These are phyloP conservation scores for Liparis tanakae DNA, from an alignment of 2,797 vertebrate genomes.

Conservation along the genomic window DNA sequence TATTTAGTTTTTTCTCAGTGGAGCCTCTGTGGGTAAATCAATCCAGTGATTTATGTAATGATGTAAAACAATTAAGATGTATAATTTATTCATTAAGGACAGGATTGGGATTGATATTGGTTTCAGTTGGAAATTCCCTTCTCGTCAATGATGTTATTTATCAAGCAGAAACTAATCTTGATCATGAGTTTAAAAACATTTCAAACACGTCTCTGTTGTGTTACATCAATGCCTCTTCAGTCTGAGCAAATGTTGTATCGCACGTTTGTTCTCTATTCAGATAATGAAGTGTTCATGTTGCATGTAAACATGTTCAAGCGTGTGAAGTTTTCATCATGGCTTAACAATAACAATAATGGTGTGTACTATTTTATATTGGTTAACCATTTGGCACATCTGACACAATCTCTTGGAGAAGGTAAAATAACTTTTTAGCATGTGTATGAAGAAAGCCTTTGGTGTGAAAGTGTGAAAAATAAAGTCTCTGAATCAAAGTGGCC, in stretches of 20 bases:
- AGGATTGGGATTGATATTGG: constrained; percentile 21
- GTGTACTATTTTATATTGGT: background rate
- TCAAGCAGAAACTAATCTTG: constrained; percentile 41
- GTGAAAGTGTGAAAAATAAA: too few species aligned
- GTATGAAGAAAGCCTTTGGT: constrained; percentile 8
- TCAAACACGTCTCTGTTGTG: constrained; percentile 47
- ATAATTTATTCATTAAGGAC: constrained; percentile 20
- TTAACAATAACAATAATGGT: too few species aligned
- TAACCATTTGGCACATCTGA: background rate
- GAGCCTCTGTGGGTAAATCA: background rate
- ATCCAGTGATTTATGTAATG: background rate
- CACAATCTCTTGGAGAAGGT: background rate
- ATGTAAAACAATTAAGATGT: constrained; percentile 28
- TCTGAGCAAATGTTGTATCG: constrained; percentile 31
- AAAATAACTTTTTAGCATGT: background rate
- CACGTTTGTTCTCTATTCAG: constrained; percentile 8
- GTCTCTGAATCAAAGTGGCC: too few species aligned
- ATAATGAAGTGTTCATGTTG: background rate
- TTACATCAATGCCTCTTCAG: constrained; percentile 63
- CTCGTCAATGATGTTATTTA: constrained; percentile 34
- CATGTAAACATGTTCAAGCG: constrained; percentile 9
- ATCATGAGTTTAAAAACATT: constrained; percentile 67
- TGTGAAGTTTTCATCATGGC: background rate
- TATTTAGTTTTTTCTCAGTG: background rate
- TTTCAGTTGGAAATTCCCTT: constrained; percentile 50